Conservation (phyloP, 2,797 vertebrate species). For the Poliocrania exsul region DNA sequence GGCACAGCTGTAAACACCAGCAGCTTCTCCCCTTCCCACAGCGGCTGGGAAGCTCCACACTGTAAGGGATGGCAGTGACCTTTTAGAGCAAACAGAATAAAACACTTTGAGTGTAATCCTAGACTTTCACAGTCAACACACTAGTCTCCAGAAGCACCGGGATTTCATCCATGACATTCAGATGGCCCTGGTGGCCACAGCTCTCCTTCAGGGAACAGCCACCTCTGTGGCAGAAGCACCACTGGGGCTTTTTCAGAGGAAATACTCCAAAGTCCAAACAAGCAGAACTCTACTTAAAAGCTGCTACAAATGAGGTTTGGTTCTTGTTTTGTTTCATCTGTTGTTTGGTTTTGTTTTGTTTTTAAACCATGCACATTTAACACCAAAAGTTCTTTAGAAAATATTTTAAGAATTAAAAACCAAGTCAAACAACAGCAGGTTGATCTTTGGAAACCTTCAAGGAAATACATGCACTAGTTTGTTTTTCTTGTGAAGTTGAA, state of each 20-base stretch:
- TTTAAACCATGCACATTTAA: neutral
- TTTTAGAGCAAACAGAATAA: neutral
- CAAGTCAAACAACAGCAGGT: neutral
- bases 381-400: neutral
- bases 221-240: neutral
- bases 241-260: neutral
- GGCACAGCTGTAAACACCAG: neutral
- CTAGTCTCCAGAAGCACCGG: neutral
- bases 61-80: neutral
- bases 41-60: neutral
- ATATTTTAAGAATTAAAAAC: neutral
- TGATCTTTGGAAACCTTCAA: neutral
- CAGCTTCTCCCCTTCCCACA: neutral
- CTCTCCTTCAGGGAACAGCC: neutral
- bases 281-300: neutral
- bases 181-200: neutral
- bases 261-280: accelerated
- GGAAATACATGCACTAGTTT: neutral
- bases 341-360: neutral
- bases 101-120: neutral
- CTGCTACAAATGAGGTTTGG: neutral
- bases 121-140: neutral
- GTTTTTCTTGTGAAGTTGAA: neutral
- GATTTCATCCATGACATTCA: neutral
- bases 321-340: neutral